Conservation (phyloP, 2,113 vertebrate species). For the Seriola aureovittata region DNA sequence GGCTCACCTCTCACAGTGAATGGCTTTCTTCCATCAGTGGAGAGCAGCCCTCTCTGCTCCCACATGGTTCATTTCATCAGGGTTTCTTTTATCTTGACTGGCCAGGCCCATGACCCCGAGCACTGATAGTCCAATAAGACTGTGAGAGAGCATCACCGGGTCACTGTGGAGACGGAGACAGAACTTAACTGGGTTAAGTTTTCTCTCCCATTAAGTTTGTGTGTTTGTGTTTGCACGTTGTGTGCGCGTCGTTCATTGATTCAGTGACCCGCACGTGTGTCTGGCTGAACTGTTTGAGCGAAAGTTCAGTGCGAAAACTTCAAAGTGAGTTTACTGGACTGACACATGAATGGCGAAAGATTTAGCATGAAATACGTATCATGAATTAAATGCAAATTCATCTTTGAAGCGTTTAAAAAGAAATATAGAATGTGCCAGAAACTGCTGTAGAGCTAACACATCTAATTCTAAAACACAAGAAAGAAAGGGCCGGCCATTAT, state of each 20-base stretch:
- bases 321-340: slow-evolving; percentile 37
- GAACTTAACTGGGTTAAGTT: slow-evolving; percentile 64
- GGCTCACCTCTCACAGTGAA: slow-evolving; percentile 76
- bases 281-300: slow-evolving; percentile 27
- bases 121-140: slow-evolving; percentile 75
- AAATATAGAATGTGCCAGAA: slow-evolving; percentile 38
- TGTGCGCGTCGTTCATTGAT: slow-evolving; percentile 26
- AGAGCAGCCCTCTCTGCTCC: slow-evolving; percentile 71
- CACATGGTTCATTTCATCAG: slow-evolving; percentile 79
- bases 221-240: slow-evolving; percentile 16
- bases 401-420: slow-evolving; percentile 51
- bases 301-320: slow-evolving; percentile 52
- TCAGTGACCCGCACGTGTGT: slow-evolving; percentile 33
- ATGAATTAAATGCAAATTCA: slow-evolving; percentile 67
- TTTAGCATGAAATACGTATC: slow-evolving; percentile 59
- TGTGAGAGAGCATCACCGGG: slow-evolving; percentile 62
- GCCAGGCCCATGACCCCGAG: slow-evolving; percentile 81
- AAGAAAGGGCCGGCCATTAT: slow-evolving; percentile 48
- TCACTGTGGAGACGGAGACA: slow-evolving; percentile 58
- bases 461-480: slow-evolving; percentile 68
- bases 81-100: slow-evolving; percentile 83
- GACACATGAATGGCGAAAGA: slow-evolving; percentile 47
- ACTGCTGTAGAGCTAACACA: slow-evolving; percentile 43
- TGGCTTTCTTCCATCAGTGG: slow-evolving; percentile 69
- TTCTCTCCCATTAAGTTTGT: slow-evolving; percentile 41